Evolutionary conservation across 1,140 invertebrate species (phyloP), one percentile per base, ranked within the genome.

Genomic region (Diprion similis): DNA sequence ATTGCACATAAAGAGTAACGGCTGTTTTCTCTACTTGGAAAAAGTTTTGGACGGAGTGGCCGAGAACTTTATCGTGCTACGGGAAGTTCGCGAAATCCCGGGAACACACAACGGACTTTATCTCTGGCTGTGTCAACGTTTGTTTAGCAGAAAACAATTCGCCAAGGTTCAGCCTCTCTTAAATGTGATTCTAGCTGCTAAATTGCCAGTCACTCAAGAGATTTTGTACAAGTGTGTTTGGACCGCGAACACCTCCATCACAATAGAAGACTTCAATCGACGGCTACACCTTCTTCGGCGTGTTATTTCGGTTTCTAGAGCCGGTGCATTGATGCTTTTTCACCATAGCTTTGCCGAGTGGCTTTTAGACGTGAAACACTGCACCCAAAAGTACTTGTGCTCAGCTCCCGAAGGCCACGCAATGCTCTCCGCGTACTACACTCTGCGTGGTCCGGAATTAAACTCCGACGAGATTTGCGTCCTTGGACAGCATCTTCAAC

Each of bases 321-420:
- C 91, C 9, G 92, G 92, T 1, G 92, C 91, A 37, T 88, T 96
- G 71, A 92, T 94, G 77, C 89, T 96, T 4, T 96, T 97, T 85
- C 96, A 97, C 85, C 94, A 95, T 81, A 97, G 96, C 74, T 98
- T 98, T 85, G 94, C 96, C 10, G 95, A 97, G 81, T 99, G 97
- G 97, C 85, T 99, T 65, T 87, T 96, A 24, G 97, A 99, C 87
- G 97, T 98, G 0, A 99, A 99, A 87, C 97, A 98, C 81, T 98
- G 97, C 83, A 98, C 97, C 11, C 95, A 96, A 77, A 96, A 97
- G 79, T 99, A 97, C 85, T 89, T 98, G 65, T 98, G 97, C 83
- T 93, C 94, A 74, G 93, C 95, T 1, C 89, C 91, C 51, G 95
- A 96, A 81, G 97, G 97, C 0, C 97, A 98, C 84, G 94, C 94